phyloP scores from a whole-genome alignment of 92 coral and sea anemone species.

The Porites cylindrica region DNA sequence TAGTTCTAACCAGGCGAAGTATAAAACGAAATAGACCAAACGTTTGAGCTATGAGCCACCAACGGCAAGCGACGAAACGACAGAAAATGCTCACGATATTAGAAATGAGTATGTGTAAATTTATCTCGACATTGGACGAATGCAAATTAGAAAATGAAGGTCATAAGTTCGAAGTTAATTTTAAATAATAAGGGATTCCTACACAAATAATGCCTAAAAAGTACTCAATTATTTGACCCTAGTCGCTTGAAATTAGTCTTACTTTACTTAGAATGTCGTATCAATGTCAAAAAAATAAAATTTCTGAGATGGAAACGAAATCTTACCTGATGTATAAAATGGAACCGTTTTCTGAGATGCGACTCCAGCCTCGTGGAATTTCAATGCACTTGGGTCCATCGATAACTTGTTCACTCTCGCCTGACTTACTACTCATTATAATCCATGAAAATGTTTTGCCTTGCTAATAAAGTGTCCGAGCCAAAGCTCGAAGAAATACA shows the following conservation, averaged over 20 bases:
- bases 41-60: not conserved
- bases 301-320: not conserved
- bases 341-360: conserved; percentile 92
- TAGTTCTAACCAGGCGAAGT: not conserved
- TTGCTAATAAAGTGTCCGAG: conserved; percentile 34
- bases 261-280: not conserved
- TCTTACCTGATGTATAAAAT: conserved; percentile 94
- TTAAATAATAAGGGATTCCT: not conserved
- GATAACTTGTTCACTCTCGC: conserved; percentile 61
- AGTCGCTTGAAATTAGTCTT: not conserved
- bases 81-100: not conserved
- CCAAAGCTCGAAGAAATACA: conserved; percentile 40
- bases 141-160: conserved; percentile 1
- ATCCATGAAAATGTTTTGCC: conserved; percentile 71
- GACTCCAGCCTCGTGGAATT: conserved; percentile 98
- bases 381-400: conserved; percentile 79
- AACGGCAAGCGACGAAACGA: not conserved
- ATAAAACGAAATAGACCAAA: not conserved
- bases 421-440: conserved; percentile 79
- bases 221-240: not conserved
- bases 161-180: not conserved
- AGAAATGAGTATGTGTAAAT: not conserved
- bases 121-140: not conserved
- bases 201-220: not conserved
- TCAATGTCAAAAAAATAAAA: not conserved